phyloP scores from a whole-genome alignment of 2,888 invertebrate genomes.

The Odontothrips loti region DNA sequence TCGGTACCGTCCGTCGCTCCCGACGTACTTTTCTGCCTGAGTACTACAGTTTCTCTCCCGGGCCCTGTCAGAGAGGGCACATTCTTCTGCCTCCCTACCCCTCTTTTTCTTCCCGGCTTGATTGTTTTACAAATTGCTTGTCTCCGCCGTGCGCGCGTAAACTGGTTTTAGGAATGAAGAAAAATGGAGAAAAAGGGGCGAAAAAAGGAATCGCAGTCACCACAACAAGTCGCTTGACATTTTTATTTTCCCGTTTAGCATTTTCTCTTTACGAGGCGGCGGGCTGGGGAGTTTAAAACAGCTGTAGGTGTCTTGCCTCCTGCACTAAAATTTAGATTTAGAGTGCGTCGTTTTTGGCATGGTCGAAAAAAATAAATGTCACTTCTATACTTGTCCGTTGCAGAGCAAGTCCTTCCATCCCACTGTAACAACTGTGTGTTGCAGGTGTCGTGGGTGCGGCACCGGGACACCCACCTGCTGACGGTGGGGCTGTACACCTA shows the following conservation, averaged over 20 bases:
- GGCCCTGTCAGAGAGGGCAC: not conserved
- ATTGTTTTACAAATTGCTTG: conserved; percentile 2
- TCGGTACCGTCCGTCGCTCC: too few relatives aligned
- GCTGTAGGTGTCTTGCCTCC: not conserved
- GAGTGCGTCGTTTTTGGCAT: not conserved
- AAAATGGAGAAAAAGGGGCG: not conserved
- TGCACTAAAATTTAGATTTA: not conserved
- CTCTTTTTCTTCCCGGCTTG: not conserved
- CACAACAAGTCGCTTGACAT: too few relatives aligned
- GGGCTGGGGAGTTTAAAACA: too few relatives aligned
- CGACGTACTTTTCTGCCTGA: too few relatives aligned
- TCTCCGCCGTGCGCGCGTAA: not conserved
- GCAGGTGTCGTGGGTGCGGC: conserved; percentile 89
- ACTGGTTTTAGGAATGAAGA: not conserved
- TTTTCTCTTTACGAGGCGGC: too few relatives aligned
- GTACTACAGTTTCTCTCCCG: too few relatives aligned
- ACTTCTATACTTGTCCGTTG: too few relatives aligned
- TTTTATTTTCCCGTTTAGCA: too few relatives aligned
- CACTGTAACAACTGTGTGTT: not conserved
- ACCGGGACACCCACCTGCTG: conserved; percentile 82
- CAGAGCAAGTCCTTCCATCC: too few relatives aligned
- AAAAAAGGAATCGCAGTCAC: not conserved
- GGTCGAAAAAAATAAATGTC: too few relatives aligned
- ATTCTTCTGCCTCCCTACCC: not conserved
- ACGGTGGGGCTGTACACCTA: conserved; percentile 88